Base-by-base conservation (phyloP, 2,113 vertebrate species). In the Synodontis membranacea region DNA sequence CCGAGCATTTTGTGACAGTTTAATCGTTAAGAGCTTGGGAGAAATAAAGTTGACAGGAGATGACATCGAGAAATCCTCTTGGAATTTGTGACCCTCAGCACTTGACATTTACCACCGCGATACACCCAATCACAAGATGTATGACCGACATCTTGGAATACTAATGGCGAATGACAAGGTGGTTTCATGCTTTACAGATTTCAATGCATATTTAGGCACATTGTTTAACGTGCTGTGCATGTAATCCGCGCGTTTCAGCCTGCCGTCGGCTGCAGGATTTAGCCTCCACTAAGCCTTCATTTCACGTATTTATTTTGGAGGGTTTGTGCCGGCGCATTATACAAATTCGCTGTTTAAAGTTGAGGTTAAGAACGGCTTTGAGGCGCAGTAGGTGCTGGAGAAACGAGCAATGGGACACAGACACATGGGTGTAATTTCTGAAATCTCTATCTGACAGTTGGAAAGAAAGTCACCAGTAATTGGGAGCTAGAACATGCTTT, bases 121-220 rank as follows among this genome's bases (percentile, higher is more conserved):
- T 90, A 90, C 88, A 88, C 90, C 90, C 87, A 89, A 91, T 91
- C 92, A 68, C 68, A 44, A 90, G 91, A 92, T 88, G 86, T 89
- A 92, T 91, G 92, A 87, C 91, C 90, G 89, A 91, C 91, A 90
- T 91, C 92, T 90, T 86, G 83, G 93, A 94, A 94, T 93, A 94
- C 94, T 94, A 95, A 95, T 93, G 90, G 88, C 89, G 92, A 93
- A 94, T 93, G 95, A 95, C 95, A 94, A 92, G 91, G 89, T 85
- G 83, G 87, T 91, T 91, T 91, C 93, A 93, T 92, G 93, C 93
- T 92, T 92, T 90, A 90, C 92, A 92, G 93, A 94, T 95, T 93
- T 93, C 92, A 94, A 93, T 92, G 92, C 93, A 92, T 93, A 93
- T 95, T 95, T 94, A 92, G 92, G 91, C 85, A 90, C 94, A 92